Percentiles rank a stretch among this genome's conserved stretches.
Evolutionary conservation across 2,797 vertebrate genomes (phyloP).

Genomic region (Vireo griseus): DNA sequence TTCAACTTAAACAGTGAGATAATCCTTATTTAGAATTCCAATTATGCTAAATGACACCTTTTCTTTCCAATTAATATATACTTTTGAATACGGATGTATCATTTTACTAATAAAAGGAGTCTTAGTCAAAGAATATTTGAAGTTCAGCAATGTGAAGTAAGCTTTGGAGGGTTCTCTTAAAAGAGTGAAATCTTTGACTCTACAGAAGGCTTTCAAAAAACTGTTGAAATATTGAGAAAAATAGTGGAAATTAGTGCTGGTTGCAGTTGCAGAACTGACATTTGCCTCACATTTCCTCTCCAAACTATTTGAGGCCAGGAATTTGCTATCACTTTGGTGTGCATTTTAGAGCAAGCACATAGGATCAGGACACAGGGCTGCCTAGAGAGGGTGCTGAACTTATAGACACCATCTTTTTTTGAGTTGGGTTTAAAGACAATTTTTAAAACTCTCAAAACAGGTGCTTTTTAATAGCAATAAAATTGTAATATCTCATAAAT

Average conservation of each 20-base stretch:
- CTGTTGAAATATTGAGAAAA: not conserved
- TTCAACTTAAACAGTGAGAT: not conserved
- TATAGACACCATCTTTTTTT: not conserved
- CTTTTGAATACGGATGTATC: not conserved
- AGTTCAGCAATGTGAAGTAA: not conserved
- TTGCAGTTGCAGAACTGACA: not conserved
- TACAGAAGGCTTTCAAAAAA: not conserved
- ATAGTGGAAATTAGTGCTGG: not conserved
- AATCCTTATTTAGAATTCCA: not conserved
- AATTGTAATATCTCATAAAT: not conserved
- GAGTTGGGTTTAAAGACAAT: not conserved
- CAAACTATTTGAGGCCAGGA: not conserved
- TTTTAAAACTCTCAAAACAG: not conserved
- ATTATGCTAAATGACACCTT: not conserved
- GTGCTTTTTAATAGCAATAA: not conserved
- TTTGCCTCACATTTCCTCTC: not conserved
- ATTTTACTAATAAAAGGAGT: not conserved
- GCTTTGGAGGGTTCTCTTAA: not conserved
- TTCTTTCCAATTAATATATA: not conserved
- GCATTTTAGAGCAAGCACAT: rapidly evolving
- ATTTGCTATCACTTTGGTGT: not conserved
- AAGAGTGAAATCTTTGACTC: not conserved
- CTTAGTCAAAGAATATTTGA: not conserved
- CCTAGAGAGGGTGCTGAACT: not conserved
- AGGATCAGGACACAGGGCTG: not conserved